Conservation (phyloP, 1,140 invertebrate species). For the Drosophila auraria region DNA sequence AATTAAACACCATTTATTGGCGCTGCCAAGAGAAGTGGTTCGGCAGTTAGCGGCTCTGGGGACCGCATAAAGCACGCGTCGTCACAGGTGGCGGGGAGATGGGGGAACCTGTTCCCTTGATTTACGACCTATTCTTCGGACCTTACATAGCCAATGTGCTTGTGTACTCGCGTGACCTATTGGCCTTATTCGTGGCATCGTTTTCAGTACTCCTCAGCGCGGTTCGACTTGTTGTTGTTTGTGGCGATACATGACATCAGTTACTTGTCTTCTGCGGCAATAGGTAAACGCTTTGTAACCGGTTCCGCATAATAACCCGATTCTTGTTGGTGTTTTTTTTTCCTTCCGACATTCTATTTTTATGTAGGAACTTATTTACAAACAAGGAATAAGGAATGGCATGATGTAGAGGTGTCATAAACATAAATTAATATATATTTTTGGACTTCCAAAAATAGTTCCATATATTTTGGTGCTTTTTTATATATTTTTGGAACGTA, state of each 20-base stretch:
- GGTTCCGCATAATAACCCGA: conserved; percentile 17
- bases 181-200: conserved; percentile 27
- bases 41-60: conserved; percentile 37
- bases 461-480: neutral
- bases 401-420: neutral
- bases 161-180: conserved; percentile 33
- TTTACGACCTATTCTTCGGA: conserved; percentile 30
- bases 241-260: conserved; percentile 34
- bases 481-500: too few species aligned
- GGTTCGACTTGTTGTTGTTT: neutral
- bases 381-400: neutral
- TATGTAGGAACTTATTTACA: neutral
- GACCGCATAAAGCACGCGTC: conserved; percentile 40
- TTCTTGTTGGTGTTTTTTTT: neutral
- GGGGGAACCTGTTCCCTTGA: conserved; percentile 43
- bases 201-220: conserved; percentile 2
- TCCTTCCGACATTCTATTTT: neutral
- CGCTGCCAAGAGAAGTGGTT: conserved; percentile 16
- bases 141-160: neutral
- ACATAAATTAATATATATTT: neutral
- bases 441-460: neutral
- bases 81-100: conserved; percentile 32
- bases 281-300: conserved; percentile 35
- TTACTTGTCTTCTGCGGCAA: neutral
- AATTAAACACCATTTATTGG: conserved; percentile 50